Percentiles rank a stretch among this genome's conserved stretches.
These are phyloP conservation scores for Cerastoderma edule DNA, from an alignment of 2,888 invertebrate genomes.

Conservation along the genomic window DNA sequence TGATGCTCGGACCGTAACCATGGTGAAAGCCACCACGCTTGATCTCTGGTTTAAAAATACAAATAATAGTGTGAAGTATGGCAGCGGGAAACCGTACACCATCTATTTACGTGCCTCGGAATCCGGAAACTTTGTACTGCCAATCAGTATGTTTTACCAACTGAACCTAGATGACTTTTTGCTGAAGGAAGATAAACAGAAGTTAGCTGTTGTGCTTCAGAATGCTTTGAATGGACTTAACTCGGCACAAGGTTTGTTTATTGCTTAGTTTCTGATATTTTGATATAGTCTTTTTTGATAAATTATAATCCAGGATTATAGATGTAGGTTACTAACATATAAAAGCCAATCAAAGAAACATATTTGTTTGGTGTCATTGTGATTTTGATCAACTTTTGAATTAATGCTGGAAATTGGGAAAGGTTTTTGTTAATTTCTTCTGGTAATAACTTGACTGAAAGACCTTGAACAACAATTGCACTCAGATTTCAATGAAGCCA, in stretches of 20 bases:
- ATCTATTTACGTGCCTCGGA: slow-evolving; percentile 23
- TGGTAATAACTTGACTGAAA: too few relatives aligned
- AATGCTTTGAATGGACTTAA: slow-evolving; percentile 7
- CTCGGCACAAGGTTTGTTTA: slow-evolving; percentile 13
- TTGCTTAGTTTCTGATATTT: too few relatives aligned
- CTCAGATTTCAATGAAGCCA: too few relatives aligned
- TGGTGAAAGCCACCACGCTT: slow-evolving; percentile 17
- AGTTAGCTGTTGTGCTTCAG: slow-evolving; percentile 18
- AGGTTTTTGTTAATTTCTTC: too few relatives aligned
- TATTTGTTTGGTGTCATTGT: too few relatives aligned
- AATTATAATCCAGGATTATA: too few relatives aligned
- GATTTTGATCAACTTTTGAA: too few relatives aligned
- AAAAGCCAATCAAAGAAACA: too few relatives aligned
- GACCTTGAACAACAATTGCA: too few relatives aligned
- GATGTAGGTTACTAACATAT: too few relatives aligned
- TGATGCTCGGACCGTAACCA: slow-evolving; percentile 39
- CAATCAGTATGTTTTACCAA: slow-evolving; percentile 34
- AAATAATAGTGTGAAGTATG: slow-evolving; percentile 26
- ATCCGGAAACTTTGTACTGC: slow-evolving; percentile 21
- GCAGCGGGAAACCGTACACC: slow-evolving; percentile 37
- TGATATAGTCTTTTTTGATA: too few relatives aligned
- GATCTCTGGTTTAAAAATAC: slow-evolving; percentile 37
- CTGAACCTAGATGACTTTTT: slow-evolving; percentile 50
- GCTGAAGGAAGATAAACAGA: slow-evolving; percentile 33
- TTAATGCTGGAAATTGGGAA: too few relatives aligned